A percentile compares a stretch with the other conserved stretches of the same genome.
Conservation (phyloP, 2,113 vertebrate genomes). For the Eulemur rufifrons region DNA sequence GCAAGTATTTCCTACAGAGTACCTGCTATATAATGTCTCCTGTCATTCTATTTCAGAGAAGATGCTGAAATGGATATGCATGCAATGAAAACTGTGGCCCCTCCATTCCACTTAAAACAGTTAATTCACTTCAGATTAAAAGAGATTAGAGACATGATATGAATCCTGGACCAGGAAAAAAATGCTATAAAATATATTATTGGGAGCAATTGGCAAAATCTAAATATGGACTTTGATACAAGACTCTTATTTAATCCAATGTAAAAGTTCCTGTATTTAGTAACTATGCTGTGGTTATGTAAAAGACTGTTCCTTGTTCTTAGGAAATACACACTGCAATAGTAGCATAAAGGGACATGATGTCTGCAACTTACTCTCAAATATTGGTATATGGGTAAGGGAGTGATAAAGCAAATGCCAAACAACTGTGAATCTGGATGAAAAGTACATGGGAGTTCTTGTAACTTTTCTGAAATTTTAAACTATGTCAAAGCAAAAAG, state of each 20-base stretch:
- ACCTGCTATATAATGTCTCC: background rate
- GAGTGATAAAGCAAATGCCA: background rate
- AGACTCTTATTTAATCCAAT: background rate
- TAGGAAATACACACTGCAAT: background rate
- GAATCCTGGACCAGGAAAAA: background rate
- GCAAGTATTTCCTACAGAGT: background rate
- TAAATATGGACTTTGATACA: slow-evolving; percentile 34
- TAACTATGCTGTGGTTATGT: background rate
- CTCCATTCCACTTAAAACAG: background rate
- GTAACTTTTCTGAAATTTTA: background rate
- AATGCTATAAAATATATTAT: background rate
- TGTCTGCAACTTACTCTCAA: background rate
- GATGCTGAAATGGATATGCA: background rate
- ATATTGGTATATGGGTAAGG: background rate
- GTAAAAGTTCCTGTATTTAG: slow-evolving; percentile 14
- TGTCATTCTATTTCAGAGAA: background rate
- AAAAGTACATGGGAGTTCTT: background rate
- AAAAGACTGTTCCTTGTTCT: background rate
- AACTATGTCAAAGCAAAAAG: background rate
- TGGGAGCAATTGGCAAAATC: background rate
- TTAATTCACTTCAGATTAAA: background rate
- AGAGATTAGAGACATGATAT: background rate
- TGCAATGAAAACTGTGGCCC: background rate
- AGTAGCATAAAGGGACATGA: background rate
- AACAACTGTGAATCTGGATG: background rate